These are phyloP conservation scores for Diglossa cyanea DNA, from an alignment of 2,797 vertebrate species.

Conservation along the genomic window DNA sequence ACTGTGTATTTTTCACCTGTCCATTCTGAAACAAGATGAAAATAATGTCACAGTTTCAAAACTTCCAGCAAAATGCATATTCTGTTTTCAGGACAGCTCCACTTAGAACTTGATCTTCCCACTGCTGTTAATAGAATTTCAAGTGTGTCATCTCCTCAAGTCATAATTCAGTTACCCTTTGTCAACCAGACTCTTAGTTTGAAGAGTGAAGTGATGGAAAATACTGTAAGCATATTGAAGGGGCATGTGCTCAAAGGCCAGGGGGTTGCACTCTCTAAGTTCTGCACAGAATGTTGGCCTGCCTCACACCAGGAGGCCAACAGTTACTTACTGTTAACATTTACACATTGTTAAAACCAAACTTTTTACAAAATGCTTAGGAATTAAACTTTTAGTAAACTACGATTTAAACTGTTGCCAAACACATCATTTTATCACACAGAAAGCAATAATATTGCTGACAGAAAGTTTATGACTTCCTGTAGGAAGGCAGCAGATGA, in stretches of 20 bases:
- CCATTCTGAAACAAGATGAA: background rate
- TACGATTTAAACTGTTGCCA: background rate
- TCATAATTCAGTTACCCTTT: background rate
- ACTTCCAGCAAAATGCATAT: background rate
- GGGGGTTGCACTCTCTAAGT: rapidly evolving
- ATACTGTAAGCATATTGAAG: background rate
- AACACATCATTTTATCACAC: background rate
- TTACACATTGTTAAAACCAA: background rate
- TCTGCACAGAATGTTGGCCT: background rate
- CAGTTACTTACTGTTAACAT: background rate
- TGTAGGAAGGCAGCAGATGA: background rate
- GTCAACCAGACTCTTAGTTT: background rate
- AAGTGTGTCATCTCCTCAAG: background rate
- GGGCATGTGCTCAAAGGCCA: background rate
- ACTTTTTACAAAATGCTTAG: background rate
- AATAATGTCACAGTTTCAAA: background rate
- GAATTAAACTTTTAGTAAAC: background rate
- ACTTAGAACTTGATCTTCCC: background rate
- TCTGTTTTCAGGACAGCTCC: background rate
- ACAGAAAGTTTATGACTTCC: background rate
- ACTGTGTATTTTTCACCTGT: background rate
- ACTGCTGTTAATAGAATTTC: background rate
- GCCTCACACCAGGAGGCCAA: background rate
- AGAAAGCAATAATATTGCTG: background rate
- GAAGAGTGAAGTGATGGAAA: background rate